Evolutionary conservation across 2,797 vertebrate genomes (phyloP), one percentile per base, ranked within the genome.

Genomic region (Lemur catta): DNA sequence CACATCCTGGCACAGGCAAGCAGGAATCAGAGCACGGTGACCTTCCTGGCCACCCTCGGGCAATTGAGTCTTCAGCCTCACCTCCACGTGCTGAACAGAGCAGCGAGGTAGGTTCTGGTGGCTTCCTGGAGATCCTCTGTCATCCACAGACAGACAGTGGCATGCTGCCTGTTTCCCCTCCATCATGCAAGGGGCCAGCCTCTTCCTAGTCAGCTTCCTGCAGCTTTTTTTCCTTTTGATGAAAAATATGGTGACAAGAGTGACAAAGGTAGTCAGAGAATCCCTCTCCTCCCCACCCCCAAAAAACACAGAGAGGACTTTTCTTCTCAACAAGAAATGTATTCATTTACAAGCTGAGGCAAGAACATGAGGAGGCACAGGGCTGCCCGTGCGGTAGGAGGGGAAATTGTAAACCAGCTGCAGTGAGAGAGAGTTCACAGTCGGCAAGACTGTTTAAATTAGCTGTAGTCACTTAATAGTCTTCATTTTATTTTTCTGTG

Each of bases 401-500:
- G 35, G 22, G 30, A 6, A 59, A 63, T 55, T 59, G 71, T 55
- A 79, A 89, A 55, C 38, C 74, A 33, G 20, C 41, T 71, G 13
- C 50, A 59, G 12, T 84, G 46, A 52, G 52, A 50, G 85, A 30
- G 0, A 35, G 4, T 59, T 2, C 12, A 2, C 18, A 18, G 14
- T 55, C 65, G 71, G 18, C 17, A 63, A 75, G 48, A 71, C 8
- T 67, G 33, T 88, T 89, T 90, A 50, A 85, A 43, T 89, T 50
- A 59, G 41, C 84, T 24, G 6, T 59, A 84, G 55, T 59, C 52
- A 24, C n/a, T 79, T 71, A 59, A 26, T 28, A 48, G 65, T 65
- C 84, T 94, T 80, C 46, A 63, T 80, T 94, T 90, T 78, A 63
- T 87, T 75, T 95, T 93, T 96, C 75, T 48, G 33, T 85, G 43